Evolutionary conservation across 2,888 invertebrate species (phyloP), one percentile per base, ranked within the genome.

Genomic region (Plebejus anna): DNA sequence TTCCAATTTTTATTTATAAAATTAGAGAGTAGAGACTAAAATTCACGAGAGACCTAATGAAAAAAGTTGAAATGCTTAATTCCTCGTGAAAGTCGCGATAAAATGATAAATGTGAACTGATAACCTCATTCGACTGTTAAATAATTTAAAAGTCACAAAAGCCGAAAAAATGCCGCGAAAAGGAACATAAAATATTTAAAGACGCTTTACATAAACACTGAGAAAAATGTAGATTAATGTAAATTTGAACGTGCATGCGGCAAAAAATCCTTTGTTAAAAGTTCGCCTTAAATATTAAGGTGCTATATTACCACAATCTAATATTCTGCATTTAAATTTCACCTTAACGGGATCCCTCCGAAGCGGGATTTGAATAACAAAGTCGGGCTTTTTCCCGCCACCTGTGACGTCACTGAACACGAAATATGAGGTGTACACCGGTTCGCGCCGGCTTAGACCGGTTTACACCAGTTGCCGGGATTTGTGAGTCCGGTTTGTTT

Each of bases 361-460:
- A 78, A 79, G 79, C 80, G 81, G 86, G 85, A 92, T 92, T 92
- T 91, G 91, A 91, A 91, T 92, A 90, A 89, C 91, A 92, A 92
- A 92, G 89, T 89, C 86, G 82, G 82, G 84, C 85, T 88, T 88
- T 88, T 88, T 86, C 86, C 51, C 80, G 81, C 83, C 85, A 86
- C 84, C 85, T 84, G 84, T 86, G 87, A 87, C 85, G 77, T 78
- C 75, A 78, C 75, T 72, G 77, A 79, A 78, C 79, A 79, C 78
- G 78, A 78, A 77, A 78, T 78, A 78, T 77, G 78, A 78, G 78
- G 75, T 76, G 70, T 71, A 72, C 72, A 57, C 38, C 57, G 42
- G 76, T 59, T 47, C 66, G 5, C 66, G 13, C 32, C 32, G 66
- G 66, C 32, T 28, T 32, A 66, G 16, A 32, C 66, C 66, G 36